Percentiles rank a stretch among this genome's conserved stretches.
Conservation (phyloP, 1,140 invertebrate genomes). For the Eurosta solidaginis region DNA sequence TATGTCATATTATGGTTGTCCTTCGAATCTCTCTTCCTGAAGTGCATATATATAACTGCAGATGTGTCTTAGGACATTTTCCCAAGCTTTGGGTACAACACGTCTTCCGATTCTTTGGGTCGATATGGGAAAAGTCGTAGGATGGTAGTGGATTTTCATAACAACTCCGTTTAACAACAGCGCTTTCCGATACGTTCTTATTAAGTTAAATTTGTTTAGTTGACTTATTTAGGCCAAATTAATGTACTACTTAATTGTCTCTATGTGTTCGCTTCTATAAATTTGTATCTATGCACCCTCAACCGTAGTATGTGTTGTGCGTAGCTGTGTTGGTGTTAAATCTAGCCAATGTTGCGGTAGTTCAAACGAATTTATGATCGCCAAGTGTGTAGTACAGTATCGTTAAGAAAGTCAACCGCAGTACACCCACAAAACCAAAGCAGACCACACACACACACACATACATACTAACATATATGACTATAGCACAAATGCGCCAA, state of each 20-base stretch:
- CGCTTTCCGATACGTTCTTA: no score
- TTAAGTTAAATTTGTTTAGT: no score
- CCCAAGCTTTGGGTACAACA: no score
- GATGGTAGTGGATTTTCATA: no score
- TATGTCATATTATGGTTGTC: neutral
- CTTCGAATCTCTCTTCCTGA: neutral
- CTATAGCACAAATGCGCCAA: neutral
- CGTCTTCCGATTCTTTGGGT: no score
- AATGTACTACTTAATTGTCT: neutral
- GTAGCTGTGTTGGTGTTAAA: neutral
- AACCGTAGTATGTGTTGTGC: neutral
- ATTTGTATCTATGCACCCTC: no score
- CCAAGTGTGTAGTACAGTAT: conserved; percentile 18
- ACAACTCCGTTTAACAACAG: no score
- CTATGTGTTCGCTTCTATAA: neutral
- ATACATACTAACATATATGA: no score
- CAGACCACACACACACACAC: neutral
- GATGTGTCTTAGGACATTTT: no score
- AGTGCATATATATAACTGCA: neutral
- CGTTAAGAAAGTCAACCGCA: conserved; percentile 16
- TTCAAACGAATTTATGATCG: conserved; percentile 32
- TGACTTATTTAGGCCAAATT: neutral
- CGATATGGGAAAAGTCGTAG: no score
- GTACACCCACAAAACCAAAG: neutral
- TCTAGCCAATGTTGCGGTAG: conserved; percentile 5